Evolutionary conservation across 1,140 invertebrate species (phyloP), one percentile per base, ranked within the genome.

Genomic region (Dicyema japonicum): DNA sequence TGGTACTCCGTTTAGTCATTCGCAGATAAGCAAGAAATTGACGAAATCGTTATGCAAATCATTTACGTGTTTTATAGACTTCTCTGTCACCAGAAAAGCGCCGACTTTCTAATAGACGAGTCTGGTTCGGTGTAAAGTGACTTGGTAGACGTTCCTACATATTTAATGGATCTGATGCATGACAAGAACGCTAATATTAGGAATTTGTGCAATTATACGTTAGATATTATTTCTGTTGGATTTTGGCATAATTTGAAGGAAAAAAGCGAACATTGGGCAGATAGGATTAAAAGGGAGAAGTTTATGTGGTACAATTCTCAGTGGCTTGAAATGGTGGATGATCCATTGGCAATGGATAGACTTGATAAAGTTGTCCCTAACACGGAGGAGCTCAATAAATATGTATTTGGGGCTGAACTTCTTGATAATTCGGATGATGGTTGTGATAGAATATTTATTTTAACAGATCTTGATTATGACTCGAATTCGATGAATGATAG

Each of bases 91-190:
- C 60, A 66, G 35, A 60, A 60, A 22, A 72, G 70, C 18, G 60
- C 74, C 27, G 63, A 72, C 82, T 39, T 44, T 24, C 46, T 56
- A 29, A 42, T 49, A 15, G 42, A 44, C 34, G 38, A 50, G 18
- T 46, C 44, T n/a, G n/a, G n/a, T n/a, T n/a, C n/a, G n/a, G n/a
- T 5, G 5, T 12, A 5, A 12, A 1, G 8, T 23, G 8, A 25
- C 22, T 31, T 22, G 47, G n/a, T n/a, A 16, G 43, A 76, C 49
- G 71, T 71, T 13, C 69, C 75, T 15, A 72, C 74, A 2, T 90
- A 88, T 52, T 58, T 92, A n/a, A 72, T 92, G 29, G 80, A 92
- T 54, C 57, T 94, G 28, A 72, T 92, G 66, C 72, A 85, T 48
- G 78, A 92, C 43, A 80, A 80, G 47, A 90, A 90, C 56, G 60